Conservation (phyloP, 2,888 invertebrate genomes). For the Epinotia brunnichana region DNA sequence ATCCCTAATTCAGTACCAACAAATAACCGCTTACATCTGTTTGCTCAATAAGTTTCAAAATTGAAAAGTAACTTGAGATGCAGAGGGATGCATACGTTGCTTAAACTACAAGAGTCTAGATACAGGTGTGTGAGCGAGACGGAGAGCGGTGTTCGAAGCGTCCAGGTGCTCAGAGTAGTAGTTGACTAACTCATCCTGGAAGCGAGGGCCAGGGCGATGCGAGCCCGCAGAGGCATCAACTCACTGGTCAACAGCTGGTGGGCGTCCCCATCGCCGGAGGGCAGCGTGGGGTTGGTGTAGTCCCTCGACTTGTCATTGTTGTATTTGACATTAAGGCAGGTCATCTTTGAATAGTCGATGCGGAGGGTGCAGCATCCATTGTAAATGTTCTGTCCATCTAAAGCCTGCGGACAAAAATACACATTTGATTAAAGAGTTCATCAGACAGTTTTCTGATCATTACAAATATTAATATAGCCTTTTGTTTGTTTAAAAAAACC, state of each 20-base stretch:
- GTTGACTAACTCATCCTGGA: constrained; percentile 86
- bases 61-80: constrained; percentile 38
- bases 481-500: not conserved
- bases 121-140: constrained; percentile 51
- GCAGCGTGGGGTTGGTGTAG: constrained; percentile 99
- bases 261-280: constrained; percentile 92
- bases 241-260: constrained; percentile 87
- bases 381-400: constrained; percentile 99
- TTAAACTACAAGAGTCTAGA: constrained; percentile 40
- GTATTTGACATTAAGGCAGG: constrained; percentile 98
- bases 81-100: constrained; percentile 36
- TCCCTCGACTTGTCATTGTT: constrained; percentile 99
- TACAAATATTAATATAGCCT: not conserved
- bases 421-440: constrained; percentile 19
- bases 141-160: constrained; percentile 67
- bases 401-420: constrained; percentile 84
- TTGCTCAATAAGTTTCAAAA: constrained; percentile 10
- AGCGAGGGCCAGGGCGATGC: constrained; percentile 80
- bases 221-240: constrained; percentile 83
- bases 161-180: constrained; percentile 77
- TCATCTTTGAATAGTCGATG: constrained; percentile 99
- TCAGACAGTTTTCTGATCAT: not conserved
- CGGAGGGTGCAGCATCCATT: constrained; percentile 99
- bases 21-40: constrained; percentile 42
- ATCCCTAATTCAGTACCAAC: not conserved